A percentile compares a stretch with the other conserved stretches of the same genome.
These are phyloP conservation scores for Mus spicilegus DNA, from an alignment of 2,113 vertebrate genomes.

Conservation along the genomic window DNA sequence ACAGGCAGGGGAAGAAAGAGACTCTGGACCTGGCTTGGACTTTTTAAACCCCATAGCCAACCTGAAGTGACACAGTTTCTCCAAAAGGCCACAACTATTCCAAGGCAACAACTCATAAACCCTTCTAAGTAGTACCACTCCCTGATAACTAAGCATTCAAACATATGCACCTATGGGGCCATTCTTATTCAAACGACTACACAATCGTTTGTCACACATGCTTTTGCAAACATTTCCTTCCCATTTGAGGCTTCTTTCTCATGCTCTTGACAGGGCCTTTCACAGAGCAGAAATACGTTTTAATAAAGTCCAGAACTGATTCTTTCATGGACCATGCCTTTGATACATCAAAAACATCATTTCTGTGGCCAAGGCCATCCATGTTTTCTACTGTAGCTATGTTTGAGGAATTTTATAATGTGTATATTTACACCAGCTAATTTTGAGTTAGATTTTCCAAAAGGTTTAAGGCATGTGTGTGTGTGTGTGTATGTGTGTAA, in stretches of 20 bases:
- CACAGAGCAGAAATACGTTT: conserved; percentile 5
- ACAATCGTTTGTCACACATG: neutral
- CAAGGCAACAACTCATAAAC: neutral
- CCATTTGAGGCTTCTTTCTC: conserved; percentile 20
- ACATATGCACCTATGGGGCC: neutral
- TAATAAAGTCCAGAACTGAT: neutral
- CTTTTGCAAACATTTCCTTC: neutral
- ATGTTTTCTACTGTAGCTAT: neutral
- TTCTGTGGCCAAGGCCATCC: neutral
- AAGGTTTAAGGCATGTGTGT: neutral
- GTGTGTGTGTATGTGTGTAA: neutral
- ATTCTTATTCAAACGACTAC: neutral
- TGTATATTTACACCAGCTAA: neutral
- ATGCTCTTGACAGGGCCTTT: conserved; percentile 39
- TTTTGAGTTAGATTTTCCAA: conserved; percentile 52
- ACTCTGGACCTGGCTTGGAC: neutral
- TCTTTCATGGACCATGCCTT: neutral
- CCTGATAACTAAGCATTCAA: neutral
- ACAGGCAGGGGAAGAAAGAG: neutral
- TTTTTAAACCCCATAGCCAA: neutral
- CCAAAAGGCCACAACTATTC: neutral
- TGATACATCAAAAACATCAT: neutral
- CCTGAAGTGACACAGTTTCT: neutral
- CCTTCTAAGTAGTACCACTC: neutral
- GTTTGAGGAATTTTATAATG: neutral